Evolutionary conservation across 2,888 invertebrate species (phyloP).

Genomic region (Maniola hyperantus): DNA sequence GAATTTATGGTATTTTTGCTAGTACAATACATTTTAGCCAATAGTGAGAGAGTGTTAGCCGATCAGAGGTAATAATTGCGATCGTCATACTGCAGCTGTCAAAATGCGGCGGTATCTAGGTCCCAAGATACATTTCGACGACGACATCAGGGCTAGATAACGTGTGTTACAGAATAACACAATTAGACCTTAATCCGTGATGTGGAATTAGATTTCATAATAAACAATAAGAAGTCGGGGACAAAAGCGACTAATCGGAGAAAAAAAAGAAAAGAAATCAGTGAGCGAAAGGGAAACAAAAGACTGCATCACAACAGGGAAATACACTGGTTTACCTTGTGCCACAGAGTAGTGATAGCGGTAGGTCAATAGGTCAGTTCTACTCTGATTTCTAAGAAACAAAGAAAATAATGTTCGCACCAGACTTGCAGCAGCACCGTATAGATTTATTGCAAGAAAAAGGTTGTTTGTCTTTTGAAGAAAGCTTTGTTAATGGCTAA

Average conservation of each 20-base stretch:
- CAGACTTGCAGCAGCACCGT: background rate
- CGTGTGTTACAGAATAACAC: background rate
- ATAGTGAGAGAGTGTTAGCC: no score
- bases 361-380: slow-evolving; percentile 29
- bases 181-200: slow-evolving; percentile 38
- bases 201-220: slow-evolving; percentile 45
- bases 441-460: background rate
- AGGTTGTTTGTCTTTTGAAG: background rate
- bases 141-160: background rate
- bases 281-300: slow-evolving; percentile 44
- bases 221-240: slow-evolving; percentile 43
- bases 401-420: slow-evolving; percentile 3
- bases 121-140: no score
- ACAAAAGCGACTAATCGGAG: slow-evolving; percentile 47
- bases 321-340: slow-evolving; percentile 38
- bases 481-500: background rate
- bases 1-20: no score
- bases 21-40: no score
- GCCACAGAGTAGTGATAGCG: slow-evolving; percentile 33
- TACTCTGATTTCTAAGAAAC: slow-evolving; percentile 12
- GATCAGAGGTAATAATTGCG: no score
- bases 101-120: no score
- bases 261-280: slow-evolving; percentile 47
- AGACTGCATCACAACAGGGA: slow-evolving; percentile 38
- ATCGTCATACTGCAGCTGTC: no score